Conservation (phyloP, 2,113 vertebrate genomes). For the Danio rerio region GRCz12tu NC_133184.1:30474001-30474500, state of each 20-base stretch:
- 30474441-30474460: neutral
- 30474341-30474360: neutral
- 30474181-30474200: neutral
- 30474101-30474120: no score
- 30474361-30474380: neutral
- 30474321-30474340: neutral
- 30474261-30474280: neutral
- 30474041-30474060: neutral
- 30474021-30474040: neutral
- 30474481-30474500: neutral
- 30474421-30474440: neutral
- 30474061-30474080: neutral
- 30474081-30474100: no score
- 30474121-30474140: neutral
- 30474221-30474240: neutral
- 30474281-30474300: neutral
- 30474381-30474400: neutral
- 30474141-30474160: neutral
- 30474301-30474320: neutral
- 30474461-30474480: neutral
- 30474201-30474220: neutral
- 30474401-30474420: neutral
- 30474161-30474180: neutral
- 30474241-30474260: neutral
- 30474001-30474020: no score